phyloP scores from a whole-genome alignment of 2,888 invertebrate genomes.

The Pomacea canaliculata region DNA sequence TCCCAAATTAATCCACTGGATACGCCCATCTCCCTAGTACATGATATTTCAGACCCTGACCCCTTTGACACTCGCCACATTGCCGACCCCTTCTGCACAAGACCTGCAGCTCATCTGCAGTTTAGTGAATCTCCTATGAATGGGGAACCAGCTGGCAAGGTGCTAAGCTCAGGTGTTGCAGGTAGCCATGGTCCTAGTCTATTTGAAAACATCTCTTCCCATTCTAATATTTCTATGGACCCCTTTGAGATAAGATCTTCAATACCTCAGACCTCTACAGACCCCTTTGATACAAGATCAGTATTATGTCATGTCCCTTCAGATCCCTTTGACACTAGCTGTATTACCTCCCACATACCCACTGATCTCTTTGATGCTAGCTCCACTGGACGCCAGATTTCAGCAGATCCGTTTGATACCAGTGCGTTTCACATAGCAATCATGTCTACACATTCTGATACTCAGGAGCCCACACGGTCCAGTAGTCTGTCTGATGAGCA shows the following conservation, averaged over 20 bases:
- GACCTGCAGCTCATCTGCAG: neutral
- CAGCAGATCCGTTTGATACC: conserved; percentile 17
- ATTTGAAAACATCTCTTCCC: neutral
- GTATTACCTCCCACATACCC: neutral
- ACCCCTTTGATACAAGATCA: conserved; percentile 15
- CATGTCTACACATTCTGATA: neutral
- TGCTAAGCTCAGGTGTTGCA: no score
- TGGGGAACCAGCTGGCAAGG: neutral
- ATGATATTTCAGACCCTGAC: conserved; percentile 1
- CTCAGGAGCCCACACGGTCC: neutral
- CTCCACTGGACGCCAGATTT: neutral
- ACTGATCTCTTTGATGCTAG: conserved; percentile 11
- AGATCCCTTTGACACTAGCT: conserved; percentile 18
- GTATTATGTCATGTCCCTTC: neutral
- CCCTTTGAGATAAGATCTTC: neutral
- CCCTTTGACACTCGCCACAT: conserved; percentile 19
- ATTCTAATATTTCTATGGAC: neutral
- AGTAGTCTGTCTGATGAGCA: neutral
- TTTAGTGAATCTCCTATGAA: neutral
- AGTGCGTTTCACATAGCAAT: neutral
- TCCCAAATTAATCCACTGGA: neutral
- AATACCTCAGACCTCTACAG: neutral
- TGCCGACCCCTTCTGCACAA: conserved; percentile 5
- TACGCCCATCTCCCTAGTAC: conserved; percentile 7
- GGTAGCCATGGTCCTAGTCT: no score